Evolutionary conservation across 1,140 invertebrate species (phyloP).

Genomic region (Meloidogyne exigua): DNA sequence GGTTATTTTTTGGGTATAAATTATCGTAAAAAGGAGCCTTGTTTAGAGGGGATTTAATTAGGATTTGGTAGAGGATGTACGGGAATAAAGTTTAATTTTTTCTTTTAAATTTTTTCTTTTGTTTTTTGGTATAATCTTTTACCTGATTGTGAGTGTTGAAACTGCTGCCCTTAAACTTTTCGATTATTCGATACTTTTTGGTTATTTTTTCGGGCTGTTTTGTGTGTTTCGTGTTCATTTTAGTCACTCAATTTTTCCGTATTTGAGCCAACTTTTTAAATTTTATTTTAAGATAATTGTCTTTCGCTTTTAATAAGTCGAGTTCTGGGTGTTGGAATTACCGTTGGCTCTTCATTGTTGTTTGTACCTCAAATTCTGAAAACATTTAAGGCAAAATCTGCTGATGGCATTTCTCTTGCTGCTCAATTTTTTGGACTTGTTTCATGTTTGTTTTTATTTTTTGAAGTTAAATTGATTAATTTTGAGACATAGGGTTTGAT

Average conservation of each 20-base stretch:
- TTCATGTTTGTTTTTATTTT: constrained; percentile 11
- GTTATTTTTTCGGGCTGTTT: neutral
- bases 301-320: constrained; percentile 56
- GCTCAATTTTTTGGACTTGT: constrained; percentile 56
- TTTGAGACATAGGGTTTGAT: too few relatives aligned
- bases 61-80: too few relatives aligned
- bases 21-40: too few relatives aligned
- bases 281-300: constrained; percentile 56
- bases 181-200: too few relatives aligned
- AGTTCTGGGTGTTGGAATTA: constrained; percentile 58
- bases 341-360: constrained; percentile 54
- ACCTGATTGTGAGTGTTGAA: too few relatives aligned
- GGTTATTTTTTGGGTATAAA: neutral
- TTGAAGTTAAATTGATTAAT: too few relatives aligned
- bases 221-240: too few relatives aligned
- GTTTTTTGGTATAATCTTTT: too few relatives aligned
- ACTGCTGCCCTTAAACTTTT: too few relatives aligned
- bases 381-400: constrained; percentile 56
- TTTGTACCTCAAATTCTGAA: constrained; percentile 62
- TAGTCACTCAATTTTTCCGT: neutral
- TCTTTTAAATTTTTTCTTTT: too few relatives aligned
- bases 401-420: constrained; percentile 55
- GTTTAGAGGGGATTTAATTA: too few relatives aligned
- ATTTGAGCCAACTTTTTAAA: neutral
- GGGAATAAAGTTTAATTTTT: too few relatives aligned